These are phyloP conservation scores for Orthosia incerta DNA, from an alignment of 2,888 invertebrate genomes.

Conservation along the genomic window DNA sequence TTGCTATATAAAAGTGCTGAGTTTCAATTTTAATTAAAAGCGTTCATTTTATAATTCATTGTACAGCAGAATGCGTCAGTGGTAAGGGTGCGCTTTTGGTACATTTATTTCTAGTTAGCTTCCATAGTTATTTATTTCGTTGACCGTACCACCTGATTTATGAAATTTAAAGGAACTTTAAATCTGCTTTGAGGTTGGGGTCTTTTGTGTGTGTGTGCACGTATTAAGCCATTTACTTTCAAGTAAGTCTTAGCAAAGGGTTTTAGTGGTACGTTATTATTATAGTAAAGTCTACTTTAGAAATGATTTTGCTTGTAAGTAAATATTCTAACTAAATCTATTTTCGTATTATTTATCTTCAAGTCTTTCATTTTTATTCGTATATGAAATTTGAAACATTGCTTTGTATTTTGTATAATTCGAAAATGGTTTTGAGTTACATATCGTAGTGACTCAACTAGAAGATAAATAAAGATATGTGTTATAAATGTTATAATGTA, in stretches of 20 bases:
- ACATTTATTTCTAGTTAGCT: not conserved
- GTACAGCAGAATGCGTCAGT: not conserved
- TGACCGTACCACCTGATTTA: conserved; percentile 12
- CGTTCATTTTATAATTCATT: not conserved
- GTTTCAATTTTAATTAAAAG: not conserved
- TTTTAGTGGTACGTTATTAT: not conserved
- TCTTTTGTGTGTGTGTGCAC: not conserved
- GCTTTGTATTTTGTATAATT: too few relatives aligned
- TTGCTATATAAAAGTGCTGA: not conserved
- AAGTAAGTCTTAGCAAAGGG: not conserved
- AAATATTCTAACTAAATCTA: too few relatives aligned
- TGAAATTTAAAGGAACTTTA: conserved; percentile 1
- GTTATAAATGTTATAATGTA: too few relatives aligned
- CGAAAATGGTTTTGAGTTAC: too few relatives aligned
- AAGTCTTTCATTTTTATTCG: too few relatives aligned
- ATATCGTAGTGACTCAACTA: too few relatives aligned
- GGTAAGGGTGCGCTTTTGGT: too few relatives aligned
- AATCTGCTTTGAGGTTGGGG: conserved; percentile 15
- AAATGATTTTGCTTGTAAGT: too few relatives aligned
- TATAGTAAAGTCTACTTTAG: too few relatives aligned
- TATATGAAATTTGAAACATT: too few relatives aligned
- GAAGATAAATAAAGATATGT: too few relatives aligned
- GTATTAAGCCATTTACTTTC: conserved; percentile 4
- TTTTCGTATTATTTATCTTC: too few relatives aligned
- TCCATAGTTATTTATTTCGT: not conserved